Evolutionary conservation across 37 sponge, comb jelly and placozoan species (phyloP).

Genomic region (Ianthella basta): DNA sequence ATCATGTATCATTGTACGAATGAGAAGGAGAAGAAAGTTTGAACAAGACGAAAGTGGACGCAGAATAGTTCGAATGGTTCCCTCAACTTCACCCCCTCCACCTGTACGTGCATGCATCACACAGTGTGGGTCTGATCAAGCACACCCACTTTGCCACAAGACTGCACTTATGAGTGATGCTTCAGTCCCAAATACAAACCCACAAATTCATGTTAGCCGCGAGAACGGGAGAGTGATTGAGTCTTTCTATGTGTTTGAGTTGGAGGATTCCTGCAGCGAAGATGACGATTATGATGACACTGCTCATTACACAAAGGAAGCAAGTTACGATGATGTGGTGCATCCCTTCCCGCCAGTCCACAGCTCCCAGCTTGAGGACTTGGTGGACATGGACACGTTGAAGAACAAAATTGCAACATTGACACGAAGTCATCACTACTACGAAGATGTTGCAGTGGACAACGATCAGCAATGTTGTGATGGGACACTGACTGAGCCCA

Average conservation of each 20-base stretch:
- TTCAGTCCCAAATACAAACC: background rate
- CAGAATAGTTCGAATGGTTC: background rate
- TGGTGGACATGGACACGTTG: background rate
- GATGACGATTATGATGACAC: background rate
- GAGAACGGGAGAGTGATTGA: background rate
- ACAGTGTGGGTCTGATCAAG: background rate
- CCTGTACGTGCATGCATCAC: too few species aligned
- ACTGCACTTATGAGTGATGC: background rate
- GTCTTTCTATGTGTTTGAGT: background rate
- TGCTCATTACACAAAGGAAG: too few species aligned
- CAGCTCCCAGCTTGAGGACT: background rate
- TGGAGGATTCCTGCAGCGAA: background rate
- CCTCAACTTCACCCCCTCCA: background rate
- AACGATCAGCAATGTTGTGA: too few species aligned
- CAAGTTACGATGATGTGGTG: constrained; percentile 11
- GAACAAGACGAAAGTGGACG: background rate
- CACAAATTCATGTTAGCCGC: background rate
- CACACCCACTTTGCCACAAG: background rate
- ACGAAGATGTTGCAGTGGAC: background rate
- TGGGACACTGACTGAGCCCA: too few species aligned
- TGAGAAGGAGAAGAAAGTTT: background rate
- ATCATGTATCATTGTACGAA: background rate
- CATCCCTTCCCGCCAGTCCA: background rate
- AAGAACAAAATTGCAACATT: background rate
- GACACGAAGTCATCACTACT: background rate